Percentiles rank a stretch among this genome's conserved stretches.
phyloP scores from a whole-genome alignment of 2,888 invertebrate genomes.

The Celastrina argiolus region DNA sequence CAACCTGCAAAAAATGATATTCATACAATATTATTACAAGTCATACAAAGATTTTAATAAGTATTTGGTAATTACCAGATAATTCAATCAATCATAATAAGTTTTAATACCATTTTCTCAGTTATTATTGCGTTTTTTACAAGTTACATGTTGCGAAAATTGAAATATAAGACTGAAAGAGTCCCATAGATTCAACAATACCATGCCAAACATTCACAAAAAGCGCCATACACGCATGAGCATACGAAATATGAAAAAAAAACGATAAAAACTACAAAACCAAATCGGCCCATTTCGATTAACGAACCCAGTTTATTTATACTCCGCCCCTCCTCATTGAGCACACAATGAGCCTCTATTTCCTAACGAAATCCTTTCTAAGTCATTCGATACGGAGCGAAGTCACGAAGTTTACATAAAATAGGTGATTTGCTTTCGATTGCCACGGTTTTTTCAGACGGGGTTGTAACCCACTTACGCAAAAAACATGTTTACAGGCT shows the following conservation, averaged over 20 bases:
- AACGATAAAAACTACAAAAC: not conserved
- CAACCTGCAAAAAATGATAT: constrained; percentile 80
- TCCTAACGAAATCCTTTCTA: constrained; percentile 63
- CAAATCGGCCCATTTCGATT: not conserved
- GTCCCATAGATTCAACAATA: not conserved
- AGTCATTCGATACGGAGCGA: constrained; percentile 73
- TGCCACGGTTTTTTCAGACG: constrained; percentile 61
- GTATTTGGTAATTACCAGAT: not conserved
- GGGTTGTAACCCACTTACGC: constrained; percentile 54
- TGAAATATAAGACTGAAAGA: no score
- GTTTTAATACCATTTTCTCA: not conserved
- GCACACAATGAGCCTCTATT: constrained; percentile 43
- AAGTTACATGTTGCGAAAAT: no score
- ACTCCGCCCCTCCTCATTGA: constrained; percentile 47
- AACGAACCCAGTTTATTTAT: constrained; percentile 52
- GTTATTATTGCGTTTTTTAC: no score
- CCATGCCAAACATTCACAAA: not conserved
- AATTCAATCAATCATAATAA: not conserved
- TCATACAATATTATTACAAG: constrained; percentile 10
- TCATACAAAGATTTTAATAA: not conserved
- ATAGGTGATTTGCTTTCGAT: constrained; percentile 73
- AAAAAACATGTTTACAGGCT: constrained; percentile 71
- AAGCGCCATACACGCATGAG: not conserved
- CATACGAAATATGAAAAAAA: not conserved
- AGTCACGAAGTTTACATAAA: constrained; percentile 79